Evolutionary conservation across 2,797 vertebrate genomes (phyloP).

Genomic region (Oreochromis grahami): DNA sequence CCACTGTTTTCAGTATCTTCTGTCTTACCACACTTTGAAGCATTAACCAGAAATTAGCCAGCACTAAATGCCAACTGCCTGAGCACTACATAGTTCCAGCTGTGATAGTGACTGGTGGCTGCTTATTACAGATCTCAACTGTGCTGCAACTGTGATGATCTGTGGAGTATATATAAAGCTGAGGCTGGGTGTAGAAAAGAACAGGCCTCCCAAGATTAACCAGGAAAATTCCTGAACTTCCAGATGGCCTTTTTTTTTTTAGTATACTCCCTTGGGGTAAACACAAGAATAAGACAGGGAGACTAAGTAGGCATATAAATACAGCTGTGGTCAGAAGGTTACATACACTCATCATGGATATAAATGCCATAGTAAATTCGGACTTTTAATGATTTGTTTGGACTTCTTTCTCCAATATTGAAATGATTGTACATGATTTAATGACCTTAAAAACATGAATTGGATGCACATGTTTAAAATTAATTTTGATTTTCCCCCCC

Average conservation of each 20-base stretch:
- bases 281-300: background rate
- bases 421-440: background rate
- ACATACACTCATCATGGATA: background rate
- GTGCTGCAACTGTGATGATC: background rate
- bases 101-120: background rate
- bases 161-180: background rate
- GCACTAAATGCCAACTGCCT: background rate
- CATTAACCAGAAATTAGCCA: background rate
- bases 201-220: background rate
- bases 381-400: background rate
- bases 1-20: background rate
- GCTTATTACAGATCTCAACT: background rate
- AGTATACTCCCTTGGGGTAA: background rate
- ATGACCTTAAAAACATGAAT: background rate
- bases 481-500: accelerated
- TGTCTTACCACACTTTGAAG: background rate
- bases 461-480: background rate
- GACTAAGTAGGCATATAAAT: background rate
- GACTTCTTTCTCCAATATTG: background rate
- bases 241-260: background rate
- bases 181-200: accelerated
- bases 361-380: background rate
- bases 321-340: background rate
- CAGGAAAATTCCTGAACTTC: background rate
- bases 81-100: background rate